Evolutionary conservation across 53 echinoderm and acorn worm genomes (phyloP).

Genomic region (Holothuria leucospilota): DNA sequence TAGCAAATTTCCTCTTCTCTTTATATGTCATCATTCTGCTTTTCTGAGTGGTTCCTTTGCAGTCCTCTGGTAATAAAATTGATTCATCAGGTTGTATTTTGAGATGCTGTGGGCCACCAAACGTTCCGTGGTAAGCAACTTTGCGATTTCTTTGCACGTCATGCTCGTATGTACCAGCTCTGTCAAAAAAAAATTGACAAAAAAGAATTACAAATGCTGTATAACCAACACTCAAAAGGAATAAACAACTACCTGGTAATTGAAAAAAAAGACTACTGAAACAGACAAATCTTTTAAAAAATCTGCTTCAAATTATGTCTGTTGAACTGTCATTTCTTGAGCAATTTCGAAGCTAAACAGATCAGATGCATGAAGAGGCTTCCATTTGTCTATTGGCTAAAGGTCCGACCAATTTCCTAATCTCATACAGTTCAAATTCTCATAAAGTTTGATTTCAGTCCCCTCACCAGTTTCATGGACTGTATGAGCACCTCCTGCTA

Average conservation of each 20-base stretch:
- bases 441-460: too few species aligned
- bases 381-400: too few species aligned
- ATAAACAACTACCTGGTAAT: not conserved
- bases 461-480: too few species aligned
- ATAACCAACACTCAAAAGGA: not conserved
- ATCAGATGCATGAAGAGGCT: too few species aligned
- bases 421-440: too few species aligned
- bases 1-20: conserved; percentile 97
- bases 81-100: conserved; percentile 88
- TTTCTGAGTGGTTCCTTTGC: conserved; percentile 95
- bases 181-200: conserved; percentile 42
- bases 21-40: conserved; percentile 96
- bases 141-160: conserved; percentile 85
- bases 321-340: too few species aligned
- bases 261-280: not conserved
- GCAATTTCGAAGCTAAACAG: too few species aligned
- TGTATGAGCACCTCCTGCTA: too few species aligned
- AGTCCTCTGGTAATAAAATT: conserved; percentile 86
- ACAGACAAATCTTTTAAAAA: too few species aligned
- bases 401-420: too few species aligned
- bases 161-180: conserved; percentile 97
- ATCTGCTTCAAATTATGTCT: too few species aligned
- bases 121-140: conserved; percentile 95
- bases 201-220: not conserved
- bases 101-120: conserved; percentile 95